Conservation (phyloP, 2,888 invertebrate genomes). For the Cryptocephalus primarius region DNA sequence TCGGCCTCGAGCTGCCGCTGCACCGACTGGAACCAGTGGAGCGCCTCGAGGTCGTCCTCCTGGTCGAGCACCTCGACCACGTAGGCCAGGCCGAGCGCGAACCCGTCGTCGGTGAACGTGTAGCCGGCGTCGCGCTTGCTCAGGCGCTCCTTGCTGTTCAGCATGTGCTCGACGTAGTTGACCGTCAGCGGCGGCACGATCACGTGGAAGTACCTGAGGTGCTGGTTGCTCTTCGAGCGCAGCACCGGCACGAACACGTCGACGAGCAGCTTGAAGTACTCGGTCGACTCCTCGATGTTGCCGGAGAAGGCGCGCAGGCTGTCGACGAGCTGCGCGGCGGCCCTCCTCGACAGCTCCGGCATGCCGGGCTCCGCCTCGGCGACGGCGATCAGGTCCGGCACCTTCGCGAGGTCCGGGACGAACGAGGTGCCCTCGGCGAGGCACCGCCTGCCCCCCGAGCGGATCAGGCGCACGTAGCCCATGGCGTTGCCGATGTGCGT, state of each 20-base stretch:
- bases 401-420: conserved; percentile 64
- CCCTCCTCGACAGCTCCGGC: conserved; percentile 16
- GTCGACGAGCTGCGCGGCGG: conserved; percentile 63
- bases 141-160: conserved; percentile 86
- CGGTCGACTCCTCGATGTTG: conserved; percentile 81
- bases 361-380: conserved; percentile 14
- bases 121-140: conserved; percentile 71
- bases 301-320: conserved; percentile 61
- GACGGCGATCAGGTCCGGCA: conserved; percentile 49
- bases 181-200: conserved; percentile 89
- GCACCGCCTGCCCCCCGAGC: conserved; percentile 87
- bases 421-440: conserved; percentile 86
- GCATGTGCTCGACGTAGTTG: conserved; percentile 89
- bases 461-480: conserved; percentile 89
- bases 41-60: conserved; percentile 69
- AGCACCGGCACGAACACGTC: conserved; percentile 89
- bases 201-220: conserved; percentile 84
- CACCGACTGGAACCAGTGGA: conserved; percentile 93
- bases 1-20: conserved; percentile 61
- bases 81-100: conserved; percentile 90
- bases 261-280: conserved; percentile 71
- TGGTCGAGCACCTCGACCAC: conserved; percentile 85
- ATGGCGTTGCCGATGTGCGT: conserved; percentile 92
- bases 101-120: conserved; percentile 96
- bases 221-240: conserved; percentile 73